phyloP scores from a whole-genome alignment of 1,140 invertebrate species.

The Tetraneura akinire region DNA sequence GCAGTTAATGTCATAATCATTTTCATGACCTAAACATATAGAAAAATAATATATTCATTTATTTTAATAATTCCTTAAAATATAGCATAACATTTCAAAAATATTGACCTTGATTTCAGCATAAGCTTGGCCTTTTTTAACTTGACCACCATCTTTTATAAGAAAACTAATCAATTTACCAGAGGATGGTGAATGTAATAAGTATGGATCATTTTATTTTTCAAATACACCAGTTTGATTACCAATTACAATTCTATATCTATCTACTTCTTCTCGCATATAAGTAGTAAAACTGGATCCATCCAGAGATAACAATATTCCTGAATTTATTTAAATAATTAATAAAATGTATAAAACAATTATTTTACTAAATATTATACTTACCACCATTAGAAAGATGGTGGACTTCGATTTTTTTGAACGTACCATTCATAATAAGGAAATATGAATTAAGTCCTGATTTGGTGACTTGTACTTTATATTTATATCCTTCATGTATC shows the following conservation, averaged over 20 bases:
- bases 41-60: neutral
- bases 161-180: conserved; percentile 92
- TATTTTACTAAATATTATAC: conserved; percentile 34
- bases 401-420: conserved; percentile 93
- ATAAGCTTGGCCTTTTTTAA: conserved; percentile 86
- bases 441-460: conserved; percentile 90
- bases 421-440: conserved; percentile 89
- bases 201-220: conserved; percentile 97
- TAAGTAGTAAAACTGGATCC: conserved; percentile 95
- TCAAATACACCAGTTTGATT: conserved; percentile 98
- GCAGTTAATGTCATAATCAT: conserved; percentile 98
- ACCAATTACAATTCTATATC: conserved; percentile 94
- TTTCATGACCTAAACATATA: conserved; percentile 87
- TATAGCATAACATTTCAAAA: neutral
- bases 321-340: conserved; percentile 56
- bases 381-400: conserved; percentile 83
- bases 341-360: conserved; percentile 26
- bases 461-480: conserved; percentile 86
- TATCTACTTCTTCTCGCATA: conserved; percentile 96
- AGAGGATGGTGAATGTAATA: conserved; percentile 90
- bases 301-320: conserved; percentile 87
- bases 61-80: neutral
- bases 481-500: conserved; percentile 89
- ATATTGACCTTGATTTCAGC: conserved; percentile 86
- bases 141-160: conserved; percentile 92